Percentiles rank a stretch among this genome's conserved stretches.
Evolutionary conservation across 1,140 invertebrate genomes (phyloP).

Genomic region (Drosophila rufa): DNA sequence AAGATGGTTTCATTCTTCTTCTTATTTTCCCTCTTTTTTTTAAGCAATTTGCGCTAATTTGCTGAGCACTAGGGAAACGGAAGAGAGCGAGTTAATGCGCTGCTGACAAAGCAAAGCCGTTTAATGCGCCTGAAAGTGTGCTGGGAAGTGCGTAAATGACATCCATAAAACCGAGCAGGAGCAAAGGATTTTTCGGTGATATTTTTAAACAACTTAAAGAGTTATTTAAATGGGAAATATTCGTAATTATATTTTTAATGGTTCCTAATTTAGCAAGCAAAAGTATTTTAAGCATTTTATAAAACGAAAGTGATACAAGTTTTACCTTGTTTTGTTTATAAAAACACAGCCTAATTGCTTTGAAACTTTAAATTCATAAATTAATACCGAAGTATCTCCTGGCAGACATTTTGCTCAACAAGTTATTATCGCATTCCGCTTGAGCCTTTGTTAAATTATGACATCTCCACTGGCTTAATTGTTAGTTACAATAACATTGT

Average conservation of each 20-base stretch:
- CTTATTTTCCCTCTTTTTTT: background rate
- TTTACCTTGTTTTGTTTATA: background rate
- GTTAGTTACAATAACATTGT: conserved; percentile 16
- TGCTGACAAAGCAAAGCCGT: conserved; percentile 31
- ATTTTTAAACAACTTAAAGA: conserved; percentile 6
- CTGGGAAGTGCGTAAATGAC: conserved; percentile 17
- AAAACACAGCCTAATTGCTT: background rate
- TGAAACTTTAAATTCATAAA: background rate
- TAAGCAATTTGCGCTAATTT: conserved; percentile 33
- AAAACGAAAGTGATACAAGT: too few relatives aligned
- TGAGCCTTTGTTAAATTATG: background rate
- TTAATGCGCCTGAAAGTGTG: conserved; percentile 17
- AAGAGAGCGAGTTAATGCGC: conserved; percentile 30
- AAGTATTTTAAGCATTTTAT: too few relatives aligned
- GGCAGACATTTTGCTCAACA: background rate
- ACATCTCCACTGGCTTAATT: conserved; percentile 5
- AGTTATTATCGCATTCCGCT: conserved; percentile 3
- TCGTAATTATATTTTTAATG: background rate
- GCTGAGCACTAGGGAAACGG: conserved; percentile 6
- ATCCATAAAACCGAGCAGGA: background rate
- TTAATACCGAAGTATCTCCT: background rate
- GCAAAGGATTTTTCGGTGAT: background rate
- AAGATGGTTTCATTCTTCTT: conserved; percentile 1
- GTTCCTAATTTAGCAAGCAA: too few relatives aligned
- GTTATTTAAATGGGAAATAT: background rate